phyloP scores from a whole-genome alignment of 2,888 invertebrate genomes.

The Mantis religiosa region DNA sequence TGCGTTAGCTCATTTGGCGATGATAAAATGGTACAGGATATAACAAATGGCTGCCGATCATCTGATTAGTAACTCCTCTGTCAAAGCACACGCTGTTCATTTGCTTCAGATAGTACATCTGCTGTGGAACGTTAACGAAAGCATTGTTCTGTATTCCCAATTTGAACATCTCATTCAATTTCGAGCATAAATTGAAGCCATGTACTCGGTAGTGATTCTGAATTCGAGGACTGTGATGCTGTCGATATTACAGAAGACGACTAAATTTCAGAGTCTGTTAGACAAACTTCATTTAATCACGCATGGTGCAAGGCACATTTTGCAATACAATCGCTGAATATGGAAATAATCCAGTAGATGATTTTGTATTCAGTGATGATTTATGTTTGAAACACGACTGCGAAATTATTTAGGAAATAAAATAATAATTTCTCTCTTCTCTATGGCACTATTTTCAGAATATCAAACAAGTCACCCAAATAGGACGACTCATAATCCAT shows the following conservation, averaged over 20 bases:
- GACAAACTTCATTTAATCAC: background rate
- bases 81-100: background rate
- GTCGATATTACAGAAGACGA: background rate
- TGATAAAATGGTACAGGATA: background rate
- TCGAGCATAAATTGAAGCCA: background rate
- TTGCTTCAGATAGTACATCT: background rate
- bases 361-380: too few relatives aligned
- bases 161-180: background rate
- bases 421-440: too few relatives aligned
- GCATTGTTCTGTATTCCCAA: background rate
- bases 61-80: background rate
- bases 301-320: background rate
- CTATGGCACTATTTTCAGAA: too few relatives aligned
- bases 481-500: too few relatives aligned
- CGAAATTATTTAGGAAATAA: too few relatives aligned
- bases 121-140: background rate
- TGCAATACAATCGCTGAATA: background rate
- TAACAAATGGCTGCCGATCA: background rate
- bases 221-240: background rate
- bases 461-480: too few relatives aligned
- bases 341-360: too few relatives aligned
- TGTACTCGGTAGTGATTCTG: background rate
- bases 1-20: background rate
- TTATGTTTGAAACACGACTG: too few relatives aligned
- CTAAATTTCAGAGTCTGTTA: background rate